Evolutionary conservation across 1,140 invertebrate species (phyloP).

Genomic region (Phenacoccus solenopsis): DNA sequence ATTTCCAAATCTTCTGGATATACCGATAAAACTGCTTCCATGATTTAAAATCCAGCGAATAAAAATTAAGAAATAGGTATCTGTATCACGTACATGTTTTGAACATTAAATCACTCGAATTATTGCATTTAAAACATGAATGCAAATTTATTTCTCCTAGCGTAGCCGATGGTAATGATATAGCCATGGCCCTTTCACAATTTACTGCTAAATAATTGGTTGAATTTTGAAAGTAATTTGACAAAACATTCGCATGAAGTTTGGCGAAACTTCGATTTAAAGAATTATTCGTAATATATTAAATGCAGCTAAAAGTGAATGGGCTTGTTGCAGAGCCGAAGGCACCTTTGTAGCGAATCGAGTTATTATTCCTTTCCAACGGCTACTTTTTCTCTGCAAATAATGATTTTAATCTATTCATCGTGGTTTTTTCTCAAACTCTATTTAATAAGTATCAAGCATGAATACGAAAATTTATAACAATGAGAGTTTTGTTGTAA

Average conservation of each 20-base stretch:
- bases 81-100: too few species aligned
- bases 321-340: not conserved
- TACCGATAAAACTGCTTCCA: too few species aligned
- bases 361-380: not conserved
- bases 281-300: not conserved
- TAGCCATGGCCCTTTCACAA: not conserved
- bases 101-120: too few species aligned
- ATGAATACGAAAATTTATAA: not conserved
- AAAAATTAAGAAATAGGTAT: too few species aligned
- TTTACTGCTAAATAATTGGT: not conserved
- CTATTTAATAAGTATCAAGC: not conserved
- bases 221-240: not conserved
- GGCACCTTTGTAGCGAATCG: not conserved
- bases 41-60: too few species aligned
- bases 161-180: too few species aligned
- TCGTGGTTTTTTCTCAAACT: not conserved
- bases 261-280: not conserved
- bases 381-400: not conserved
- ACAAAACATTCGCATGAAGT: not conserved
- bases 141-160: too few species aligned
- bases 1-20: too few species aligned
- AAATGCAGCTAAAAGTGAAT: not conserved
- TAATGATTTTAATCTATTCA: not conserved
- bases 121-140: too few species aligned
- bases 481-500: not conserved